Percentiles rank a stretch among this genome's conserved stretches.
Conservation (phyloP, 1,140 invertebrate genomes). For the Sarcophaga peregrina region DNA sequence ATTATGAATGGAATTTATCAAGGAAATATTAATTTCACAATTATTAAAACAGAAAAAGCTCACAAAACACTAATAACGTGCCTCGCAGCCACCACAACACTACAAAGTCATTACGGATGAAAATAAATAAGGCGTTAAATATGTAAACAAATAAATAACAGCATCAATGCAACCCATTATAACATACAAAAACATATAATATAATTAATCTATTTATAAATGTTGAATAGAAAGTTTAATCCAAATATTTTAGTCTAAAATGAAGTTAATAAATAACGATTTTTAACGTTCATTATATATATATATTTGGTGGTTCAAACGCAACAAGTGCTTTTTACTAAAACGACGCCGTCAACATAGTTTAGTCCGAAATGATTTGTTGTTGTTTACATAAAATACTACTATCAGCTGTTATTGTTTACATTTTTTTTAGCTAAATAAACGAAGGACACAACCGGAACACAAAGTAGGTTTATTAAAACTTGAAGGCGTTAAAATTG, state of each 20-base stretch:
- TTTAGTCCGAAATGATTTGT: not conserved
- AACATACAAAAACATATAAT: not conserved
- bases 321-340: not conserved
- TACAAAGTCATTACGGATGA: not conserved
- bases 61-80: not conserved
- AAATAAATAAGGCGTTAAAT: not conserved
- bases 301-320: not conserved
- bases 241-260: not conserved
- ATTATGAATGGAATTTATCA: not conserved
- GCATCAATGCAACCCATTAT: not conserved
- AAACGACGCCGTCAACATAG: not conserved
- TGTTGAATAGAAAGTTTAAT: not conserved
- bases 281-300: not conserved
- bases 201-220: not conserved
- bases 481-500: too few species aligned
- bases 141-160: not conserved
- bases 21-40: not conserved
- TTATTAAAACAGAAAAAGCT: not conserved
- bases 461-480: too few species aligned
- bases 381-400: not conserved
- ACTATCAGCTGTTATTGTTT: not conserved
- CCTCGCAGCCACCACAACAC: not conserved
- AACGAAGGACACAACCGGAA: too few species aligned
- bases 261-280: not conserved
- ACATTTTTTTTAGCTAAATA: not conserved